A percentile compares a stretch with the other conserved stretches of the same genome.
Evolutionary conservation across 2,888 invertebrate species (phyloP).

Genomic region (Ectobius pallidus): DNA sequence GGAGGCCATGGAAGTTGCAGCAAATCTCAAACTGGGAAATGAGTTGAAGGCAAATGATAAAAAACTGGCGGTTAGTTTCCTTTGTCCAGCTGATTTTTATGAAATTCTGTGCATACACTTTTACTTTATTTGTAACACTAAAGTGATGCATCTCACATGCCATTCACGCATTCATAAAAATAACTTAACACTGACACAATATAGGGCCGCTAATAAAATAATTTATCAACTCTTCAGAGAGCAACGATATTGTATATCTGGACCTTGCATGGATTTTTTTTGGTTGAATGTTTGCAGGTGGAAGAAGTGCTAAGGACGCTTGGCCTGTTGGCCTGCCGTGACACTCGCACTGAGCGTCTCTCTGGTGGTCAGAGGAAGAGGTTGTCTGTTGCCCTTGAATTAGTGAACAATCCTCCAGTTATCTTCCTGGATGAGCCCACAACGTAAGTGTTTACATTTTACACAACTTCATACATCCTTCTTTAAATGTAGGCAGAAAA

Average conservation of each 20-base stretch:
- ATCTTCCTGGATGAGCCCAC: constrained; percentile 84
- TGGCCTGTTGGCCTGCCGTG: constrained; percentile 68
- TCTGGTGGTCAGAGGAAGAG: constrained; percentile 82
- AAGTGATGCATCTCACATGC: no score
- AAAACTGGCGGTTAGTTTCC: not conserved
- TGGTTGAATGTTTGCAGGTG: no score
- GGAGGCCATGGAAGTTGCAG: constrained; percentile 77
- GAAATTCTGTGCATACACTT: not conserved
- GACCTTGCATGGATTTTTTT: no score
- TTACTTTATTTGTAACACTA: not conserved
- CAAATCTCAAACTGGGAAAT: constrained; percentile 72
- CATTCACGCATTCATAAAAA: no score
- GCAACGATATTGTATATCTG: no score
- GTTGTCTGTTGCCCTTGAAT: constrained; percentile 75
- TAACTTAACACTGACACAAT: no score
- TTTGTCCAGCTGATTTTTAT: no score
- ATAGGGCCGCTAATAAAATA: no score
- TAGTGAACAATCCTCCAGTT: constrained; percentile 82
- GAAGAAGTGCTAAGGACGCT: constrained; percentile 75
- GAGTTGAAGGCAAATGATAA: constrained; percentile 60
- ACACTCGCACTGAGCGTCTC: constrained; percentile 68
- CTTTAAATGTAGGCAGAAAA: no score
- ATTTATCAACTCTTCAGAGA: no score
- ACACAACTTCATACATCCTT: no score
- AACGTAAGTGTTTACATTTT: constrained; percentile 67